These are phyloP conservation scores for Chiroxiphia lanceolata DNA, from an alignment of 2,797 vertebrate species.

Conservation along the genomic window DNA sequence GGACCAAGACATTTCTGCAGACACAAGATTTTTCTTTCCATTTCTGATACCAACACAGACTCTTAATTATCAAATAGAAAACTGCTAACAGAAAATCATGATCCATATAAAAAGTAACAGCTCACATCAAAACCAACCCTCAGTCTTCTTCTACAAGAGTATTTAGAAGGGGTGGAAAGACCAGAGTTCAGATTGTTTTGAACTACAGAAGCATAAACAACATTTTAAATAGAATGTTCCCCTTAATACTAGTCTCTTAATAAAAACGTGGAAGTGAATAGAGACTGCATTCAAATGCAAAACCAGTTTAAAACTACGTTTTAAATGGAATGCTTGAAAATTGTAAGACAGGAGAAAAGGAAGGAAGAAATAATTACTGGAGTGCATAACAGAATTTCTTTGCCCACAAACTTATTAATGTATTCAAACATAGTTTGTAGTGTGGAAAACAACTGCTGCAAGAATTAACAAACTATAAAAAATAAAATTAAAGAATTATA, in stretches of 20 bases:
- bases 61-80: not conserved
- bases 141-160: not conserved
- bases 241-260: not conserved
- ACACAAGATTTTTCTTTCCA: not conserved
- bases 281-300: not conserved
- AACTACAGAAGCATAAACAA: not conserved
- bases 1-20: not conserved
- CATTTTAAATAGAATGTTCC: not conserved
- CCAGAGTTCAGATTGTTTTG: not conserved
- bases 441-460: not conserved
- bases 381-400: not conserved
- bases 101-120: not conserved
- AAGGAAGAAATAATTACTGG: not conserved
- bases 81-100: not conserved
- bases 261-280: not conserved
- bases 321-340: not conserved
- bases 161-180: not conserved
- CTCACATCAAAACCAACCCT: not conserved
- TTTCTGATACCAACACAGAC: not conserved
- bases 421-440: not conserved
- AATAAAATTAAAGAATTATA: not conserved
- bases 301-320: not conserved
- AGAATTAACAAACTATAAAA: not conserved
- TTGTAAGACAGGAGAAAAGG: not conserved
- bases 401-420: not conserved